Base-by-base conservation (phyloP, 2,797 vertebrate species). In the Mormyrus hasselquistii region DNA sequence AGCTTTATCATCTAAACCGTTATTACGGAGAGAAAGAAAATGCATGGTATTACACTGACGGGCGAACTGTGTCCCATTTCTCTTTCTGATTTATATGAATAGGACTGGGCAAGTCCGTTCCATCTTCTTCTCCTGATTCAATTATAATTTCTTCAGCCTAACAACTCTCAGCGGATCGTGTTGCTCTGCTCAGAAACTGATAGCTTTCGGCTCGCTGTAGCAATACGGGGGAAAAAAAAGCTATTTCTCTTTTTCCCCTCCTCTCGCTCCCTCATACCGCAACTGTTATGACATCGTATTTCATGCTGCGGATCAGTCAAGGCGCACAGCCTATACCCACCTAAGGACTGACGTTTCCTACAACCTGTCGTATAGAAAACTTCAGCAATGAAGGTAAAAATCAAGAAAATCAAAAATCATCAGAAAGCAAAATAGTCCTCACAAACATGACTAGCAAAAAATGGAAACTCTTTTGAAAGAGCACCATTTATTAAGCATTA, bases 81-180 rank as follows among this genome's bases (percentile, higher is more conserved):
- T 93, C 92, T 92, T 93, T 95, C 95, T 95, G 92, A 96, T 95
- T 95, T 93, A 93, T 94, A 94, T 93, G 92, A 92, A 92, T 89
- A 34, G 89, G 90, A 93, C 90, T 25, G 90, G 93, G 94, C 92
- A 93, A 92, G 88, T 4, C 82, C 89, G 88, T 84, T 89, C 86
- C 88, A 88, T 89, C 90, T 90, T 90, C 89, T 87, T 83, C 83
- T 89, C 89, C 85, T 86, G 87, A 90, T 91, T 92, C 91, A 92
- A 92, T 93, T 92, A 89, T 90, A 91, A 94, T 94, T 93, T 92
- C 91, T 94, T 89, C 92, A 93, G 93, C 92, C 92, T 92, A 92
- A 92, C 52, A 89, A 91, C 92, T 92, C 96, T 94, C 93, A 2
- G 49, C 94, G 94, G 95, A 94, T 90, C 84, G 88, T 29, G n/a